Evolutionary conservation across 2,888 invertebrate genomes (phyloP).

Genomic region (Drosophila maculinotata): DNA sequence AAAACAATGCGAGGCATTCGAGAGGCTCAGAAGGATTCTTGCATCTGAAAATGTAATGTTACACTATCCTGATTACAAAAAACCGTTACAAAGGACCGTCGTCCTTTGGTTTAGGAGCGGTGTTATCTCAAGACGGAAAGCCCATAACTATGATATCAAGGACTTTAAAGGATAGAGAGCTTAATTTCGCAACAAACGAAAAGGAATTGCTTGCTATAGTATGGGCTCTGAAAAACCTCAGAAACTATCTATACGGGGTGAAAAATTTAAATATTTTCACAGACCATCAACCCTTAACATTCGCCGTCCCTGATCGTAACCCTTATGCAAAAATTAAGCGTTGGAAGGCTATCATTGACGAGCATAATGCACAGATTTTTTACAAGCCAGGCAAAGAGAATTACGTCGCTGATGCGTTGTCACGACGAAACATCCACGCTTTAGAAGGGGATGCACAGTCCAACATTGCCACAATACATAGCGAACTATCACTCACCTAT

Average conservation of each 20-base stretch:
- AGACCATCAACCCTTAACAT: constrained; percentile 67
- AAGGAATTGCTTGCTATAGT: constrained; percentile 25
- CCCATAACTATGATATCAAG: no score
- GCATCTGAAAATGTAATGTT: constrained; percentile 7
- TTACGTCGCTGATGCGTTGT: no score
- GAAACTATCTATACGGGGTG: no score
- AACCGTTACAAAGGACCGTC: constrained; percentile 17
- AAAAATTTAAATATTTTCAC: constrained; percentile 81
- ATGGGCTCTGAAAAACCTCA: constrained; percentile 58
- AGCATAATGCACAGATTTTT: no score
- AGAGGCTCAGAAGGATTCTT: neutral
- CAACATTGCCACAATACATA: no score
- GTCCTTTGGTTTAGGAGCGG: constrained; percentile 21
- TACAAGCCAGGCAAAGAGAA: no score
- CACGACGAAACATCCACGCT: no score
- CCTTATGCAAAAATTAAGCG: no score
- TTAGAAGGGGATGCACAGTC: no score
- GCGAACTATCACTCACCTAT: no score
- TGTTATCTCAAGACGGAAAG: constrained; percentile 13
- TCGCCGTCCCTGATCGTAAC: no score
- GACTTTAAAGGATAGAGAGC: constrained; percentile 6
- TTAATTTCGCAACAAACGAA: constrained; percentile 14
- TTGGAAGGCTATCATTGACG: constrained; percentile 4
- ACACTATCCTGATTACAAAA: constrained; percentile 3
- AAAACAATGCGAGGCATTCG: no score